Evolutionary conservation across 2,113 vertebrate genomes (phyloP), one percentile per base, ranked within the genome.

Genomic region (Benitochromis conjunctus): DNA sequence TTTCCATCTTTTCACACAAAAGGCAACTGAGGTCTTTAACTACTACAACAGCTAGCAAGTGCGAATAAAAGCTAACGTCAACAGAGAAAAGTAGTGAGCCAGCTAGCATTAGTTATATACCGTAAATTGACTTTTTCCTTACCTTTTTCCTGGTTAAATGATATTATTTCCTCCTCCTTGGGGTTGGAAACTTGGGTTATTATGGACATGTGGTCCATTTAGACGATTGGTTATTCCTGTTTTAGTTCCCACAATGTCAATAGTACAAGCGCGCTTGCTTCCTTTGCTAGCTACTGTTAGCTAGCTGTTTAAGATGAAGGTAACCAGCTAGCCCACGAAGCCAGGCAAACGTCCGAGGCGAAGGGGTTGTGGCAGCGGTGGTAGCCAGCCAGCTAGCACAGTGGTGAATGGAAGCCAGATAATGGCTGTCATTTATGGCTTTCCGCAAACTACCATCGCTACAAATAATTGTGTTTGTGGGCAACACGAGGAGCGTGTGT

Each of bases 201-300:
- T 94, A 99, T 98, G 96, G 98, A 98, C 96, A 97, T 98, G 97
- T 98, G 97, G 98, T 99, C 98, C 98, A 99, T 99, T 97, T 96
- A 97, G 97, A 96, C 97, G 94, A 94, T 77, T 94, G 83, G 56
- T 85, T 95, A 80, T 82, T 94, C 93, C 93, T 82, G 81, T 84
- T 93, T 93, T 69, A 80, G 81, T 81, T 83, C 79, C 89, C 87
- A 79, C 88, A 92, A 80, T 91, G 86, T 91, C 91, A 86, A 81
- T 85, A 74, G 64, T 58, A 34, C 51, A 53, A 87, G 82, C 85
- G 87, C 87, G 92, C 87, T 93, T 60, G 90, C 78, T 88, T 81
- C 62, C 84, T 54, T 76, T 85, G 91, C 94, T 89, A 94, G 90
- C 90, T 91, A 56, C 80, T 14, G 82, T 76, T 76, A 92, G 91